Percentiles rank a stretch among this genome's conserved stretches.
Conservation (phyloP, 2,113 vertebrate species). For the Plestiodon gilberti region DNA sequence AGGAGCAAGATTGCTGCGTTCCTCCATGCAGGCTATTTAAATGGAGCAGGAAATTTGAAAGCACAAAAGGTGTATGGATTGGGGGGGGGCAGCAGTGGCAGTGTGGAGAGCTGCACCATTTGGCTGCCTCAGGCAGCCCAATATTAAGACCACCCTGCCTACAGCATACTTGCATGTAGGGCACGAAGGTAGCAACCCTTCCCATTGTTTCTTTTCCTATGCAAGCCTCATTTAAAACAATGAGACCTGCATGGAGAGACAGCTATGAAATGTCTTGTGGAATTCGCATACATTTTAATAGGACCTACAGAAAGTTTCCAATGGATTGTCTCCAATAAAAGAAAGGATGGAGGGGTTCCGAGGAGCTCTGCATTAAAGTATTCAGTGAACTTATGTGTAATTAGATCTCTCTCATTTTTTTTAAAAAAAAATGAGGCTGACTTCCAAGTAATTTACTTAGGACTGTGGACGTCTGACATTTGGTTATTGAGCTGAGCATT, state of each 20-base stretch:
- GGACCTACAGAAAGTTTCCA: background rate
- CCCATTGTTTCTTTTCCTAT: background rate
- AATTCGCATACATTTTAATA: background rate
- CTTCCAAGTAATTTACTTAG: background rate
- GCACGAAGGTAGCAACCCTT: background rate
- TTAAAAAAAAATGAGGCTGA: background rate
- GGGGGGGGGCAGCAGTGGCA: too few relatives aligned
- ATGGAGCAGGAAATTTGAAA: too few relatives aligned
- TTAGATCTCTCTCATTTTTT: background rate
- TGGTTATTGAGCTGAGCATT: background rate
- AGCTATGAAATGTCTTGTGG: background rate
- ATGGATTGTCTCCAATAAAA: background rate
- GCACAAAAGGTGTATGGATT: too few relatives aligned
- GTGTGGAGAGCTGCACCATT: too few relatives aligned
- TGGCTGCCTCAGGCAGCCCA: too few relatives aligned
- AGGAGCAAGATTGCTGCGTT: too few relatives aligned
- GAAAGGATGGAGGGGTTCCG: background rate
- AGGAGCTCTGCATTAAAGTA: background rate
- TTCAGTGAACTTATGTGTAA: background rate
- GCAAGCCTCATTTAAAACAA: background rate
- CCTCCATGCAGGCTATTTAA: too few relatives aligned
- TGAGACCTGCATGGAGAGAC: background rate
- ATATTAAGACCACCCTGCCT: background rate
- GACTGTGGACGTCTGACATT: too few relatives aligned
- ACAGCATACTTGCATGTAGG: background rate